A percentile compares a stretch with the other conserved stretches of the same genome.
These are phyloP conservation scores for Cichladusa arquata DNA, from an alignment of 2,113 vertebrate species.

Conservation along the genomic window DNA sequence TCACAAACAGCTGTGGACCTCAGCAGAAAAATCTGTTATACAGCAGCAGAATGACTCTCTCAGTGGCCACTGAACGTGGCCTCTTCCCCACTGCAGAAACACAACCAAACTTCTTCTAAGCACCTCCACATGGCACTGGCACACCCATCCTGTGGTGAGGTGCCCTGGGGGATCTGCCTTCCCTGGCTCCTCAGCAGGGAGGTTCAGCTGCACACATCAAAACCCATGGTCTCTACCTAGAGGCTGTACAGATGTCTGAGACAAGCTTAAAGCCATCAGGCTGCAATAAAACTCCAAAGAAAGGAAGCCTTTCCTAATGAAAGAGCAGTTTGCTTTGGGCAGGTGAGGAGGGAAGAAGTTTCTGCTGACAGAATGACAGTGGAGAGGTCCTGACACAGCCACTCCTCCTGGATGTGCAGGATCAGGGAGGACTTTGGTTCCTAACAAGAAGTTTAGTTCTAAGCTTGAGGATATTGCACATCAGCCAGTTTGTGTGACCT, in stretches of 20 bases:
- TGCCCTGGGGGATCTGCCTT: not conserved
- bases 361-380: not conserved
- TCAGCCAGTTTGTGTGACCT: not conserved
- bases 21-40: not conserved
- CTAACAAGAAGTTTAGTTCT: not conserved
- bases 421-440: not conserved
- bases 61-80: not conserved
- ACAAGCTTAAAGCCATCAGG: not conserved
- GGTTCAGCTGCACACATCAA: not conserved
- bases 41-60: not conserved
- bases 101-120: not conserved
- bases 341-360: not conserved
- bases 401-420: not conserved
- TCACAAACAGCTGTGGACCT: not conserved
- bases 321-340: not conserved
- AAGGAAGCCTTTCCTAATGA: not conserved
- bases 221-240: not conserved
- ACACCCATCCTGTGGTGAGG: fast-evolving
- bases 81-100: not conserved
- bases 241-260: not conserved
- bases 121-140: not conserved
- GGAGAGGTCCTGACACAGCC: not conserved
- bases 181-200: fast-evolving
- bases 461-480: not conserved
- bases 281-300: not conserved